A percentile compares a stretch with the other conserved stretches of the same genome.
These are phyloP conservation scores for Oophaga pumilio DNA, from an alignment of 2,113 vertebrate genomes.

Conservation along the genomic window DNA sequence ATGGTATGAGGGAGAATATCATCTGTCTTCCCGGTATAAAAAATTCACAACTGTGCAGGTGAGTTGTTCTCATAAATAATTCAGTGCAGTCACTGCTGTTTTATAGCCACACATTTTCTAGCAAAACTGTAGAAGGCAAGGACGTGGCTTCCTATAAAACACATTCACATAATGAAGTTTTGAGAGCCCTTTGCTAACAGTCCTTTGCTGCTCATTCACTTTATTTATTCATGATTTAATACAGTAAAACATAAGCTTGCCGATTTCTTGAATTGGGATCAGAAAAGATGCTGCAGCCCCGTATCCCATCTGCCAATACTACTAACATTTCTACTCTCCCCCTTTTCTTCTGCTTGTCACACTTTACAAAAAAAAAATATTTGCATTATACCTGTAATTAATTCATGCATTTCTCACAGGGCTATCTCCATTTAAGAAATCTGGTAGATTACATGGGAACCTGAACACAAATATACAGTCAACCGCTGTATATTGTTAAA, in stretches of 20 bases:
- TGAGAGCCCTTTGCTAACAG: conserved; percentile 25
- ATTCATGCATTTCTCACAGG: no score
- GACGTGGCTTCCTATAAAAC: conserved; percentile 29
- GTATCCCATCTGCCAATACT: neutral
- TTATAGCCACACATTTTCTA: conserved; percentile 21
- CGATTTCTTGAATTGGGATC: neutral
- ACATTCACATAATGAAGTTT: conserved; percentile 24
- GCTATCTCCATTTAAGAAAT: no score
- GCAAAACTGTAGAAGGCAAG: conserved; percentile 20
- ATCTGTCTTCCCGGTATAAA: conserved; percentile 21
- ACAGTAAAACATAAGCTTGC: neutral
- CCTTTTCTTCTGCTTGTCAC: neutral
- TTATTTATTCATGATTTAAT: conserved; percentile 24
- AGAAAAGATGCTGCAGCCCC: neutral
- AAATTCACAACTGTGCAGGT: conserved; percentile 24
- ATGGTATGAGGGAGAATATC: neutral
- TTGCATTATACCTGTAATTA: no score
- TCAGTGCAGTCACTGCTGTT: conserved; percentile 20
- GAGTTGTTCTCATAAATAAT: conserved; percentile 35
- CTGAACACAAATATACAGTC: no score
- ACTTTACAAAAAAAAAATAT: no score
- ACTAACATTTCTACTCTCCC: neutral
- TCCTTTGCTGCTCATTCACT: conserved; percentile 18
- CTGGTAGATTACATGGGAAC: no score
- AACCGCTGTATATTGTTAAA: no score